Evolutionary conservation across 2,113 vertebrate species (phyloP).

Genomic region (Deroptyus accipitrinus): DNA sequence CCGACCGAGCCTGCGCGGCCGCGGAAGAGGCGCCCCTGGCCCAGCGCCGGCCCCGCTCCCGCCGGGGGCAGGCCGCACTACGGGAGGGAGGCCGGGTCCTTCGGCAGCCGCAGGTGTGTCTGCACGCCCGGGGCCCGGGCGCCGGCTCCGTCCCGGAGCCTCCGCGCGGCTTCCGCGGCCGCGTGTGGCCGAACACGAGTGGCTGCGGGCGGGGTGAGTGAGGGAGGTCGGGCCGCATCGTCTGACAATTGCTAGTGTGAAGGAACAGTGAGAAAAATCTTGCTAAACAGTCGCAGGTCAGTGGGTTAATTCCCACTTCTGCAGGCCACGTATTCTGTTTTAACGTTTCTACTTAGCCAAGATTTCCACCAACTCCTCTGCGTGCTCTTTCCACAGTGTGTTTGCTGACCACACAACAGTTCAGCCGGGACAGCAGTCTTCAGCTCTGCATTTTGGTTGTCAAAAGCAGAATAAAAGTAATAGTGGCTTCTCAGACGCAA

Average conservation of each 20-base stretch:
- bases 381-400: not conserved
- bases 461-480: not conserved
- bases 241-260: not conserved
- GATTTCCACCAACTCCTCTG: not conserved
- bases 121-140: not conserved
- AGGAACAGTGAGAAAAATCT: not conserved
- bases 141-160: not conserved
- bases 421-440: not conserved
- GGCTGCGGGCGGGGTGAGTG: not conserved
- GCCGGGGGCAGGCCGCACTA: not conserved
- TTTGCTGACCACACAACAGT: not conserved
- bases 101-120: not conserved
- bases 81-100: not conserved
- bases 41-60: too few species aligned
- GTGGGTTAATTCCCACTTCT: not conserved
- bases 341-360: not conserved
- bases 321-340: not conserved
- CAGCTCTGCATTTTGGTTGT: not conserved
- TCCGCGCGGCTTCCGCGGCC: not conserved
- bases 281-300: not conserved
- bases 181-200: not conserved
- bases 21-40: too few species aligned
- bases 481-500: not conserved
- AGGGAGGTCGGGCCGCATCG: not conserved
- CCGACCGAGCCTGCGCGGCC: not conserved